Conservation (phyloP, 1,140 invertebrate genomes). For the Meloidogyne floridensis region DNA sequence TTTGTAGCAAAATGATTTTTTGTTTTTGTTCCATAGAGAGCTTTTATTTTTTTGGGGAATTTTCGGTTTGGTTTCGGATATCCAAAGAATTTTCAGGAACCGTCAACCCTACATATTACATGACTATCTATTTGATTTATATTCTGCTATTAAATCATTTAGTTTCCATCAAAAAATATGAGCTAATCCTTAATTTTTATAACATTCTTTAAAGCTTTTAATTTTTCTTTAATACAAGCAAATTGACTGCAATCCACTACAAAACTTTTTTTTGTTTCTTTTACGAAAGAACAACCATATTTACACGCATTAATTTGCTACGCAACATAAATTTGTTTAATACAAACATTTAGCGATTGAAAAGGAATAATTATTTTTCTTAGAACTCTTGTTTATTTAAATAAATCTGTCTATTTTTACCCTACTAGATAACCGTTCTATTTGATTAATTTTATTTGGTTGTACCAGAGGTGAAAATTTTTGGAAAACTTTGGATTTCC, state of each 20-base stretch:
- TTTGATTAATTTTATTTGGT: too few species aligned
- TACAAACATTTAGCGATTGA: background rate
- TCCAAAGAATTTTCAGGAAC: too few species aligned
- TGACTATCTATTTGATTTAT: too few species aligned
- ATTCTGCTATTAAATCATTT: background rate
- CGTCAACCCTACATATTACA: too few species aligned
- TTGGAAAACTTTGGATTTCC: too few species aligned
- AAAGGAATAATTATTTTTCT: background rate
- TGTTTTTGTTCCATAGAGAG: background rate
- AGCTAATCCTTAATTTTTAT: background rate
- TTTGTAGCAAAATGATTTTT: background rate
- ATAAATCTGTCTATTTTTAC: background rate
- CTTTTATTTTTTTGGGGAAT: background rate
- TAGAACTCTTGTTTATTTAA: background rate
- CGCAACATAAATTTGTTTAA: background rate
- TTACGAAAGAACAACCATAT: background rate
- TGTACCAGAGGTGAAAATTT: too few species aligned
- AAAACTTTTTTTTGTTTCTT: background rate
- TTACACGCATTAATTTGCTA: background rate
- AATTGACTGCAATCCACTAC: background rate
- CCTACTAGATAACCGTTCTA: too few species aligned
- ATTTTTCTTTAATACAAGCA: background rate
- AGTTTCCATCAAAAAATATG: background rate
- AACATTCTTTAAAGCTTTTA: background rate
- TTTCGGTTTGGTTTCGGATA: background rate